phyloP scores from a whole-genome alignment of 2,888 invertebrate species.

The Blera fallax region DNA sequence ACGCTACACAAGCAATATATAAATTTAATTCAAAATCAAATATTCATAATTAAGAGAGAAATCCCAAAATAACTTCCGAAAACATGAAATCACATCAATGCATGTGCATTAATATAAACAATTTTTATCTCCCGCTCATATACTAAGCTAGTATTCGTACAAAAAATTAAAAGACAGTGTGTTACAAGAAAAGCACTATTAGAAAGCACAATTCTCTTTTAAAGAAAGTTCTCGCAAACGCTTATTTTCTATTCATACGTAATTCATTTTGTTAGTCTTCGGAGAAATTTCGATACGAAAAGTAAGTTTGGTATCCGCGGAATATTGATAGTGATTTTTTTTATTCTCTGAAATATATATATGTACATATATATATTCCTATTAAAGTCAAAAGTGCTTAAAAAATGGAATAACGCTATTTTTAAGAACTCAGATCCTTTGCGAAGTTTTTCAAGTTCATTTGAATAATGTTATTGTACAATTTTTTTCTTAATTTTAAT shows the following conservation, averaged over 20 bases:
- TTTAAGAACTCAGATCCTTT: background rate
- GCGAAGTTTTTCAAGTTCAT: background rate
- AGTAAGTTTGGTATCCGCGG: conserved; percentile 50
- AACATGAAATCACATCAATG: background rate
- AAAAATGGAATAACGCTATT: background rate
- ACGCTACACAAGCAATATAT: background rate
- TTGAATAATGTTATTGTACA: background rate
- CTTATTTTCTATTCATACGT: conserved; percentile 19
- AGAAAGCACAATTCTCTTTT: background rate
- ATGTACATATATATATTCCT: conserved; percentile 1
- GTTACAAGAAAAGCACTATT: background rate
- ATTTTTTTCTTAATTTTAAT: conserved; percentile 11
- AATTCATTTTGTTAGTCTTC: conserved; percentile 46
- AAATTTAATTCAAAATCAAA: background rate
- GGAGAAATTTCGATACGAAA: conserved; percentile 66
- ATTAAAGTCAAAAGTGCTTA: background rate
- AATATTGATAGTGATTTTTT: background rate
- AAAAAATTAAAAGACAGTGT: background rate
- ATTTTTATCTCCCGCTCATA: too few relatives aligned
- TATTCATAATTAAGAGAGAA: background rate
- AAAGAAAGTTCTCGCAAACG: conserved; percentile 6
- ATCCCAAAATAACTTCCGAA: background rate
- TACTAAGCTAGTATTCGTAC: background rate
- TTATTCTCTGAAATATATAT: conserved; percentile 10
- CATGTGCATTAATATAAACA: background rate